Evolutionary conservation across 1,140 invertebrate genomes (phyloP).

Genomic region (Lycorma delicatula): DNA sequence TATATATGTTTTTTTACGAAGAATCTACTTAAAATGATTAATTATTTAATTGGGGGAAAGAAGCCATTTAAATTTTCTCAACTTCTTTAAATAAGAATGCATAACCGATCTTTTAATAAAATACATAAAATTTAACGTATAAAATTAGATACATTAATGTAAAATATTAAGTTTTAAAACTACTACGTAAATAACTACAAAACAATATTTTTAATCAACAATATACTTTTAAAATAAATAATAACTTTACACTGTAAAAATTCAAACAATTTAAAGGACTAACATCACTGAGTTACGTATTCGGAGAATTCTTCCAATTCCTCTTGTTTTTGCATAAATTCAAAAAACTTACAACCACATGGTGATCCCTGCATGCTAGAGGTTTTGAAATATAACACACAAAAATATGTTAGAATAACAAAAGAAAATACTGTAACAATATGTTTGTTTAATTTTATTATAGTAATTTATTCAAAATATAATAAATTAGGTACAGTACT

Average conservation of each 20-base stretch:
- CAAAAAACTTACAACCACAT: conserved; percentile 6
- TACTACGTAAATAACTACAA: background rate
- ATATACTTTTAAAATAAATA: background rate
- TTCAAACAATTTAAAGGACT: background rate
- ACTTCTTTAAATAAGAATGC: too few species aligned
- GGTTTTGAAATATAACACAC: background rate
- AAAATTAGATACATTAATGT: too few species aligned
- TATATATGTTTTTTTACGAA: too few species aligned
- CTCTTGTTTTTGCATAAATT: conserved; percentile 1
- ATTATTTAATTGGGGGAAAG: too few species aligned
- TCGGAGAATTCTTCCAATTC: background rate
- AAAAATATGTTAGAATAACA: background rate
- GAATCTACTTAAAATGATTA: too few species aligned
- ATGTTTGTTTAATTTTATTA: background rate
- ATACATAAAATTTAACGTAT: too few species aligned
- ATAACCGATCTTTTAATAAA: too few species aligned
- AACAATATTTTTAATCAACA: background rate
- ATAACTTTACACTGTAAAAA: background rate
- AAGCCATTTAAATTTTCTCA: too few species aligned
- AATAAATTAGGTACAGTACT: background rate
- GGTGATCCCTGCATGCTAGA: background rate
- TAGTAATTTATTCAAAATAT: background rate
- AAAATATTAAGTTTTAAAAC: background rate
- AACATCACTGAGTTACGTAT: background rate
- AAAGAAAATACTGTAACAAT: background rate